A percentile compares a stretch with the other conserved stretches of the same genome.
phyloP scores from a whole-genome alignment of 2,113 vertebrate species.

The Callionymus lyra region DNA sequence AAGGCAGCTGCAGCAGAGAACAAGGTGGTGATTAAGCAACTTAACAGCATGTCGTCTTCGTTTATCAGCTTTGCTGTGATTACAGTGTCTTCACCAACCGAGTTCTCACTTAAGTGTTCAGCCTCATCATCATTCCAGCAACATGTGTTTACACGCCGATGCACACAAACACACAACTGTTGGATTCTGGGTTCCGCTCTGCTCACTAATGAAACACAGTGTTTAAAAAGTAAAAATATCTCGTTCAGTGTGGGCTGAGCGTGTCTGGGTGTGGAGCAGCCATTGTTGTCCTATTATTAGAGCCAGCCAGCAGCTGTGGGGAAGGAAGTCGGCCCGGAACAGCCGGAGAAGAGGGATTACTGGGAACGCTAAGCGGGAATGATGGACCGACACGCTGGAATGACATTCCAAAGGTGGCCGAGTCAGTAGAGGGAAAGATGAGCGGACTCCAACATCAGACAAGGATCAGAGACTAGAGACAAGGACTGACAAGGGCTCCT shows the following conservation, averaged over 20 bases:
- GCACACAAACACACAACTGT: constrained; percentile 10
- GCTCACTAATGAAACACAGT: too few relatives aligned
- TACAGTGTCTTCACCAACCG: constrained; percentile 31
- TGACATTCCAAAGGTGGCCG: constrained; percentile 37
- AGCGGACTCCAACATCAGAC: constrained; percentile 10
- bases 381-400: constrained; percentile 33
- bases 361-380: constrained; percentile 45
- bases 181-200: neutral
- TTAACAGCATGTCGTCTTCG: constrained; percentile 32
- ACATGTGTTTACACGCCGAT: constrained; percentile 54
- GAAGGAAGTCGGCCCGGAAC: constrained; percentile 59
- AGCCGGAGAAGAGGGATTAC: constrained; percentile 53
- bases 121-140: constrained; percentile 40
- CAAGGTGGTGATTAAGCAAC: constrained; percentile 35
- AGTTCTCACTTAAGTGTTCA: constrained; percentile 13
- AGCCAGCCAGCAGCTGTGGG: constrained; percentile 54
- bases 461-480: constrained; percentile 8
- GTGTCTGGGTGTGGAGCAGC: constrained; percentile 32
- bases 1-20: constrained; percentile 4
- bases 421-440: constrained; percentile 19
- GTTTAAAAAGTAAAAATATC: too few relatives aligned
- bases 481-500: too few relatives aligned
- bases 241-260: constrained; percentile 6
- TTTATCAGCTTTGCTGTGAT: constrained; percentile 43
- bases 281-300: constrained; percentile 73